Conservation (phyloP, 2,797 vertebrate genomes). For the Danionella dracula region DNA sequence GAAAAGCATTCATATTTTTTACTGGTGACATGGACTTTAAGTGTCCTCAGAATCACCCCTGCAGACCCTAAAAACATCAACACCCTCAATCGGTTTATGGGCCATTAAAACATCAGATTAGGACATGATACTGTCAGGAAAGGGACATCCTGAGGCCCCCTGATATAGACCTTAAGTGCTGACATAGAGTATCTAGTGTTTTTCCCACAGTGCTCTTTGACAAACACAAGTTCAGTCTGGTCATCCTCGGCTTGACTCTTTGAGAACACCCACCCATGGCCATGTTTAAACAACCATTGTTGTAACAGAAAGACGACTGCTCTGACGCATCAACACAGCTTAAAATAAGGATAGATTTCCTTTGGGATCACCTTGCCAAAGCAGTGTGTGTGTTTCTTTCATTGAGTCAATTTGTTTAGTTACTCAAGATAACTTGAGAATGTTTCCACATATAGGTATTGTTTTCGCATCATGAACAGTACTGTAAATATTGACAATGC, state of each 20-base stretch:
- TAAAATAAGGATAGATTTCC: conserved; percentile 44
- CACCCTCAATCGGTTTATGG: conserved; percentile 39
- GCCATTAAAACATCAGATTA: conserved; percentile 49
- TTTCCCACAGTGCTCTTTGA: conserved; percentile 71
- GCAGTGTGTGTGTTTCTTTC: conserved; percentile 41
- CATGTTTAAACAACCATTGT: conserved; percentile 51
- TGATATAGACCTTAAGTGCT: conserved; percentile 78
- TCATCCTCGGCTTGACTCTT: conserved; percentile 53
- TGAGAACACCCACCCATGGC: conserved; percentile 45
- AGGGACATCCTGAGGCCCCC: conserved; percentile 77
- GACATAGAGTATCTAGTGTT: conserved; percentile 78
- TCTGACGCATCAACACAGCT: conserved; percentile 27
- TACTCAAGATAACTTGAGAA: conserved; percentile 70
- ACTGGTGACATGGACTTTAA: neutral
- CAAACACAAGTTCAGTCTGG: conserved; percentile 63
- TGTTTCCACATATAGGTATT: conserved; percentile 64
- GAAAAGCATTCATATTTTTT: no score
- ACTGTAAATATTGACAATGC: conserved; percentile 72
- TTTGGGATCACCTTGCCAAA: conserved; percentile 50
- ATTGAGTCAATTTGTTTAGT: conserved; percentile 61
- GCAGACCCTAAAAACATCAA: conserved; percentile 32
- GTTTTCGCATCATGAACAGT: conserved; percentile 67
- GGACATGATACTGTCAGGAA: conserved; percentile 70
- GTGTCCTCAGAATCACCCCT: neutral
- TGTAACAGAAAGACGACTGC: conserved; percentile 17